Base-by-base conservation (phyloP, 2,888 invertebrate genomes). In the Myopa tessellatipennis region DNA sequence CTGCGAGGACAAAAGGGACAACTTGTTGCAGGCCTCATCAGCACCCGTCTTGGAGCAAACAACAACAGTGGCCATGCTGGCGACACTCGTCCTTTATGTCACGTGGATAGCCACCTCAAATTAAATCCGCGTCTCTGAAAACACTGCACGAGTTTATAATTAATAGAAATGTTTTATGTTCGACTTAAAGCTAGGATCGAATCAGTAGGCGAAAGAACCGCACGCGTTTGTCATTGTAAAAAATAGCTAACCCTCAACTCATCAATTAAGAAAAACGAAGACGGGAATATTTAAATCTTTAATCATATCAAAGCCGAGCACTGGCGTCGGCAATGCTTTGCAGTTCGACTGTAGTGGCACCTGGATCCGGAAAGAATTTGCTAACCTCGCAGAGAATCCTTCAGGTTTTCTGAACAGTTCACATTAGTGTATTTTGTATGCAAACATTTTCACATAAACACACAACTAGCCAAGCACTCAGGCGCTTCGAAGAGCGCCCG, bases 1-100 rank as follows among this genome's bases (percentile, higher is more conserved):
- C 78, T 86, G 86, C 80, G 80, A 82, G 45, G 81, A 82, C 34
- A 79, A 80, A 14, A 81, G 70, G 26, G 74, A 26, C 26, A 75
- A 75, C n/a, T 40, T 69, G 45, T 38, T 60, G 68, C 60, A 60
- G 26, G 18, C 68, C 34, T 75, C 75, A n/a, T 36, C 60, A 45
- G 75, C 75, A 14, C 7, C 68, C 50, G 61, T 0, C 50, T 34
- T 34, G 58, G 36, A 14, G 34, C 75, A 75, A 8, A n/a, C 58
- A 10, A 38, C 77, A 77, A 72, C 65, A 73, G 38, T 63, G 38
- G 63, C 60, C 18, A 18, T 16, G 76, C 18, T 71, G 71, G 34
- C 38, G 65, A 45, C 26, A 14, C 10, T 34, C 10, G 68, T 12
- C 34, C 4, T 76, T 7, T 40, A 14, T n/a, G 18, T 60, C 26